Base-by-base conservation (phyloP, 92 coral and sea anemone species). In the Epizoanthus fatuus region DNA sequence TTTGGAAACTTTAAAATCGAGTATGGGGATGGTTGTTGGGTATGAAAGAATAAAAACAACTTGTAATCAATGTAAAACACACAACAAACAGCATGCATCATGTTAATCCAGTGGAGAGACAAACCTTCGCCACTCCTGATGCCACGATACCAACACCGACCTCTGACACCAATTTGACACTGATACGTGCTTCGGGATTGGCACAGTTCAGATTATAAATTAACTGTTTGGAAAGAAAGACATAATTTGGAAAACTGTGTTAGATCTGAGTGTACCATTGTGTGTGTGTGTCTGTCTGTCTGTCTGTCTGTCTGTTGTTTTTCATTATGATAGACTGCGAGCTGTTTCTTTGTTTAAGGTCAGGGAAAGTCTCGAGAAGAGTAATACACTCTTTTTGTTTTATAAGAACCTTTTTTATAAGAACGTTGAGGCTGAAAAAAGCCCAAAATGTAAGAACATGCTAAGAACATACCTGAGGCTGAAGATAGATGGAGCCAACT, bases 81-180 rank as follows among this genome's bases (percentile, higher is more conserved):
- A 49, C 10, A 7, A 49, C 11, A 49, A 10, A 49, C 53, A 10
- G 53, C 2, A 49, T 49, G 14, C 10, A 8, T 49, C 11, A 29
- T 29, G 35, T 10, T 49, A 49, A 49, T 49, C 53, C 53, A 49
- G 0, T n/a, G 3, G 20, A 0, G 13, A 35, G 9, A 62, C 86
- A 2, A 63, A 96, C 98, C 98, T 96, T 96, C 42, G 99, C 94
- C 25, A 96, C 99, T 63, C 99, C 99, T n/a, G 99, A 94, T 1
- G 99, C 98, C 47, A 96, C 91, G 17, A 96, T 98, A 59, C 99
- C 99, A 20, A 96, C 99, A n/a, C 99, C 99, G 44, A 96, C 98
- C 54, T 96, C 99, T 14, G 99, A 96, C 55, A 96, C 99, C 70
- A 96, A 82, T 57, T 96, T 96, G 70, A 96, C 99, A 75, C 99